Base-by-base conservation (phyloP, 2,797 vertebrate genomes). In the Phaenicophaeus curvirostris region DNA sequence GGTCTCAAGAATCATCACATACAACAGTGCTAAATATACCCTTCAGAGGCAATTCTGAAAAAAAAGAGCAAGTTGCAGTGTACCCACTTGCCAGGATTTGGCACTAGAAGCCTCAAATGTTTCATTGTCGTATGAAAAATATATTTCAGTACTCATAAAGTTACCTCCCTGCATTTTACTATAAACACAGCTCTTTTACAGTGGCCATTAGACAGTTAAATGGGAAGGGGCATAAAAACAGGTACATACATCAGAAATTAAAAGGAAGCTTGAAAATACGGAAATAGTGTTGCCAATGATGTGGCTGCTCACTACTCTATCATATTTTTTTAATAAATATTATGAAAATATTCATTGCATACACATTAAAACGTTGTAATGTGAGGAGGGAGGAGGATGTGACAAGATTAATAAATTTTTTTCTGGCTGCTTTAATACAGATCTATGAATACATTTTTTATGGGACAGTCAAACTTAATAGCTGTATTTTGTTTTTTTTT, bases 361-460 rank as follows among this genome's bases (percentile, higher is more conserved):
- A 46, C 37, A 67, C 20, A 39, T 72, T 59, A 58, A 62, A 90
- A 58, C 37, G 50, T 5, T 5, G n/a, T 44, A 69, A 28, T 19
- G 41, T 1, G 11, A 85, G 16, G 28, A 27, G 30, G 44, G 48
- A 88, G 66, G 66, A 90, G 55, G 35, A 85, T 55, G 23, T 51
- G 80, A 71, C 83, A 96, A 81, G 74, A 94, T 62, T 50, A 78
- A 93, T 57, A 39, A 39, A 23, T 4, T 73, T 85, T 71, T 69
- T 85, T 61, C 30, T 54, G 68, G 58, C 28, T 62, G 50, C 51
- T 92, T 68, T 78, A 76, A 72, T 44, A 35, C 71, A 88, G 12
- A 85, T 69, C n/a, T 54, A 37, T 67, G 91, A 37, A 88, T 84
- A 53, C 83, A 42, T 67, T 84, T 96, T 82, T 84, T 39, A 79